A percentile compares a stretch with the other conserved stretches of the same genome.
Evolutionary conservation across 2,113 vertebrate genomes (phyloP).

Genomic region (Sardina pilchardus): DNA sequence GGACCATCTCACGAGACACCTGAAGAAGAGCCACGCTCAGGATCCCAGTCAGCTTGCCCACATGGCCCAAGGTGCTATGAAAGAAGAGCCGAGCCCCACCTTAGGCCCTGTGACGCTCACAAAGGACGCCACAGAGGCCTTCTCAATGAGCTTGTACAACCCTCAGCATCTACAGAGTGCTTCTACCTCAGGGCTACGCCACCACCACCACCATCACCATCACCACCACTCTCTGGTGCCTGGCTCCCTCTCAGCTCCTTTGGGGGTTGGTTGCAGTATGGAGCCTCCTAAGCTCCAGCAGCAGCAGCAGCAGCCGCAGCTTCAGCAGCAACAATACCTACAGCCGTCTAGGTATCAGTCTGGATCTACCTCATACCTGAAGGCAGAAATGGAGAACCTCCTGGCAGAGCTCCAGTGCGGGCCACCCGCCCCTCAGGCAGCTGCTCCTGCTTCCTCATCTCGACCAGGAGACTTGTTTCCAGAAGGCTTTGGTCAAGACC

Average conservation of each 20-base stretch:
- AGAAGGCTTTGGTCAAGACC: conserved; percentile 73
- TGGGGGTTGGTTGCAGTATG: conserved; percentile 69
- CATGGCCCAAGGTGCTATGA: conserved; percentile 73
- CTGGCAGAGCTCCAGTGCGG: conserved; percentile 91
- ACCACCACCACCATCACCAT: conserved; percentile 74
- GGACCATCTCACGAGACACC: conserved; percentile 92
- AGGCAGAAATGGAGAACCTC: conserved; percentile 92
- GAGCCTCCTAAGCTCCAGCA: conserved; percentile 66
- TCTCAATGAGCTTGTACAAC: conserved; percentile 83
- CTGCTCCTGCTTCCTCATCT: conserved; percentile 74
- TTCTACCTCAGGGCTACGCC: conserved; percentile 78
- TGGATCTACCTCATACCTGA: conserved; percentile 95
- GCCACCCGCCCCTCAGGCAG: conserved; percentile 77
- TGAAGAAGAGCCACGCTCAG: conserved; percentile 97
- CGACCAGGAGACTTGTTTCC: conserved; percentile 80
- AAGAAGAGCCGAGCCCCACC: conserved; percentile 84
- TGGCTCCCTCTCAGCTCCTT: conserved; percentile 77
- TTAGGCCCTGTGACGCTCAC: conserved; percentile 74
- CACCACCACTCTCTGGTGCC: conserved; percentile 82
- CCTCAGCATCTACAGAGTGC: conserved; percentile 79
- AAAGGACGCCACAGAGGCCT: conserved; percentile 75
- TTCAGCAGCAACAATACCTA: conserved; percentile 77
- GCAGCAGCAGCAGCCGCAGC: conserved; percentile 70
- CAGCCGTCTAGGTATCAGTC: conserved; percentile 86
- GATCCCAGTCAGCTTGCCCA: conserved; percentile 77